Percentiles rank a stretch among this genome's conserved stretches.
These are phyloP conservation scores for Salticus scenicus DNA, from an alignment of 2,888 invertebrate genomes.

Conservation along the genomic window DNA sequence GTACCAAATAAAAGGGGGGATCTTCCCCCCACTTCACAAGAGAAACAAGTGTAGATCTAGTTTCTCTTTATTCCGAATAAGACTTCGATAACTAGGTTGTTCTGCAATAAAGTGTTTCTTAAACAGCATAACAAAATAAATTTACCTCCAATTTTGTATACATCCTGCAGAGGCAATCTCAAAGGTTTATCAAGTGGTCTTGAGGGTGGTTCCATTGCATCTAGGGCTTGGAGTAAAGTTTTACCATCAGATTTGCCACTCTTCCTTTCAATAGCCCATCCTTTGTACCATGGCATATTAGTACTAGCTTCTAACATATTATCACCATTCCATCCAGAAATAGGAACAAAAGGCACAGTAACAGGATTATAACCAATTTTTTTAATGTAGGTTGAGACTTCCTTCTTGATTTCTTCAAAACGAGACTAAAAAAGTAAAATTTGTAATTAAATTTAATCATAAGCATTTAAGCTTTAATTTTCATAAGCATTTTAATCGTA, in stretches of 20 bases:
- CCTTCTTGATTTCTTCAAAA: constrained; percentile 99
- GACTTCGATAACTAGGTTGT: too few species aligned
- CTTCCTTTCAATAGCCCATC: constrained; percentile 96
- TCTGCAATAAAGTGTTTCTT: too few species aligned
- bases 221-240: constrained; percentile 96
- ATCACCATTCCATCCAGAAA: constrained; percentile 99
- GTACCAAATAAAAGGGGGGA: too few species aligned
- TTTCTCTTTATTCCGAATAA: too few species aligned
- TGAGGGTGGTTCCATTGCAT: constrained; percentile 94
- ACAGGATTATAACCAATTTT: constrained; percentile 99
- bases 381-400: constrained; percentile 98
- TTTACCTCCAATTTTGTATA: constrained; percentile 98
- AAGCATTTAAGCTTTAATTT: too few species aligned
- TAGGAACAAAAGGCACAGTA: constrained; percentile 97
- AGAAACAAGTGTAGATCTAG: too few species aligned
- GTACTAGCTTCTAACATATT: constrained; percentile 98
- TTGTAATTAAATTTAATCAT: too few species aligned
- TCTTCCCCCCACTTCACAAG: too few species aligned
- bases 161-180: constrained; percentile 99
- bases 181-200: constrained; percentile 98
- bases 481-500: too few species aligned
- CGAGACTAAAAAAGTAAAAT: constrained; percentile 79
- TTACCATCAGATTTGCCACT: constrained; percentile 95
- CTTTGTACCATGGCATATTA: constrained; percentile 98
- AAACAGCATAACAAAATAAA: too few species aligned